A percentile compares a stretch with the other conserved stretches of the same genome.
These are phyloP conservation scores for Gastracanthus pulcherrimus DNA, from an alignment of 2,888 invertebrate species.

Conservation along the genomic window DNA sequence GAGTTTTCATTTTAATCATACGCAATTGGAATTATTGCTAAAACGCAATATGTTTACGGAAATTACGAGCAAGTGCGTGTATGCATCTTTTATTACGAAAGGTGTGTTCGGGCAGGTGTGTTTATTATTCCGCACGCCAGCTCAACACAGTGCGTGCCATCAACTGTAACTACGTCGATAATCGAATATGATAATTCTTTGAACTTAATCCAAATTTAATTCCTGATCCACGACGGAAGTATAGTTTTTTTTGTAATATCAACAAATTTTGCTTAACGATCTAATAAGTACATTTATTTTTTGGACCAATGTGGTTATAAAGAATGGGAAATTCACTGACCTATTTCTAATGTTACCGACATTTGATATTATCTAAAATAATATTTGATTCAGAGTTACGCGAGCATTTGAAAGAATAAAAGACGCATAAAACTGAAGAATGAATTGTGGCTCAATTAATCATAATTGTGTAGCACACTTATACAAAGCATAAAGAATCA, in stretches of 20 bases:
- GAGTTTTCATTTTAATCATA: slow-evolving; percentile 44
- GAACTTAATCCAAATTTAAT: background rate
- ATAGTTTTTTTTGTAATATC: slow-evolving; percentile 24
- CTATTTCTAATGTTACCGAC: slow-evolving; percentile 24
- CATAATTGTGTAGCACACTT: background rate
- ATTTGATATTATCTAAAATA: slow-evolving; percentile 38
- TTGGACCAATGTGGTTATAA: slow-evolving; percentile 3
- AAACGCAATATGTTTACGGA: slow-evolving; percentile 57
- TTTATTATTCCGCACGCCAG: slow-evolving; percentile 40
- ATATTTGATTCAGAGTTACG: slow-evolving; percentile 27
- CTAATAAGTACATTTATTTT: slow-evolving; percentile 17
- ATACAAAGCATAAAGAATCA: background rate
- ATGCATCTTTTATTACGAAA: slow-evolving; percentile 44
- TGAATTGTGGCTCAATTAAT: slow-evolving; percentile 12
- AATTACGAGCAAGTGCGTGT: slow-evolving; percentile 46
- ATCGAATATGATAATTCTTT: slow-evolving; percentile 23
- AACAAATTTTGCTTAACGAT: slow-evolving; percentile 8
- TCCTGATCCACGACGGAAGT: slow-evolving; percentile 49
- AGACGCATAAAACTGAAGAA: background rate
- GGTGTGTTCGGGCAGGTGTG: slow-evolving; percentile 7
- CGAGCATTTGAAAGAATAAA: background rate
- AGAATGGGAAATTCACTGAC: slow-evolving; percentile 43
- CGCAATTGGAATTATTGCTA: slow-evolving; percentile 52
- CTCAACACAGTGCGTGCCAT: background rate
- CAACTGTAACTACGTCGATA: slow-evolving; percentile 8